Evolutionary conservation across 2,888 invertebrate genomes (phyloP).

Genomic region (Brachypalpus laphriformis): DNA sequence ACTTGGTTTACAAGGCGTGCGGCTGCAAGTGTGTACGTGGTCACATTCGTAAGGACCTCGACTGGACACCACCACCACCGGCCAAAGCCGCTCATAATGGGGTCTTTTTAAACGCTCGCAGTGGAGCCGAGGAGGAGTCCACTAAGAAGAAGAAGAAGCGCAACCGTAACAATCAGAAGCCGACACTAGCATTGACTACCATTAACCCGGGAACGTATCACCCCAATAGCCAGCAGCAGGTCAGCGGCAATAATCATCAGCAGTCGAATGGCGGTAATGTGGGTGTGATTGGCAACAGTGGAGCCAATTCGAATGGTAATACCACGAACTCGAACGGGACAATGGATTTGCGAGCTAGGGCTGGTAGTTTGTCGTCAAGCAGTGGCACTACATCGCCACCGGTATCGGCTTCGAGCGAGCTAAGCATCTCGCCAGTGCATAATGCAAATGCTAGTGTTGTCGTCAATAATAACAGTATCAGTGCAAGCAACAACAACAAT

Average conservation of each 20-base stretch:
- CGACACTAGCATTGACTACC: constrained; percentile 85
- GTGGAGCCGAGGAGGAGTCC: constrained; percentile 83
- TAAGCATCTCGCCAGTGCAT: constrained; percentile 78
- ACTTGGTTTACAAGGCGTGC: constrained; percentile 97
- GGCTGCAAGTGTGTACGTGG: constrained; percentile 96
- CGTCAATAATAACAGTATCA: constrained; percentile 71
- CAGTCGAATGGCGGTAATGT: constrained; percentile 79
- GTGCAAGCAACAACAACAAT: constrained; percentile 32
- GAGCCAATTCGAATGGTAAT: neutral
- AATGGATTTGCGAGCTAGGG: constrained; percentile 85
- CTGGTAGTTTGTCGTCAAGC: constrained; percentile 90
- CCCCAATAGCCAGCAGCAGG: constrained; percentile 79
- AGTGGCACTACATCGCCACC: constrained; percentile 92
- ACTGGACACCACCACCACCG: constrained; percentile 90
- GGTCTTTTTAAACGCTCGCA: constrained; percentile 67
- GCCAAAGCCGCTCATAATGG: constrained; percentile 75
- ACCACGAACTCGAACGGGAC: neutral
- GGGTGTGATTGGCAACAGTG: constrained; percentile 79
- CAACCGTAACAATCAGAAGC: constrained; percentile 87
- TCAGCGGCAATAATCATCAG: constrained; percentile 55
- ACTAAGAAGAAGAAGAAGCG: constrained; percentile 88
- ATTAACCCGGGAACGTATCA: constrained; percentile 80
- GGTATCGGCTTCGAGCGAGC: constrained; percentile 88
- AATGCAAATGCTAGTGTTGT: constrained; percentile 54
- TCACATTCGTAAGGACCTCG: constrained; percentile 96